Percentiles rank a stretch among this genome's conserved stretches.
phyloP scores from a whole-genome alignment of 1,140 invertebrate genomes.

The Charaxes varanes region DNA sequence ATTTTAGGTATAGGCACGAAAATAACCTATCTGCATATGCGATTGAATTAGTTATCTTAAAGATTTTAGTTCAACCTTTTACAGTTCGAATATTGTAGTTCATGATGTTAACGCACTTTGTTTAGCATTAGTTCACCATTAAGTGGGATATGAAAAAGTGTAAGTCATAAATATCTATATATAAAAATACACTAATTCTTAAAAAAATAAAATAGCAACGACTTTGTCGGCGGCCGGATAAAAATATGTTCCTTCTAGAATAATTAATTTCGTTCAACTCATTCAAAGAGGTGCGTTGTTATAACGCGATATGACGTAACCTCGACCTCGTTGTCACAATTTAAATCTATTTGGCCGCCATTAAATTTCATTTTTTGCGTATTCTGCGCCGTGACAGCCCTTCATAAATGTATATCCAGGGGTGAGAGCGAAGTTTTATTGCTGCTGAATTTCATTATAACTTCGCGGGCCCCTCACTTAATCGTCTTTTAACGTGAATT shows the following conservation, averaged over 20 bases:
- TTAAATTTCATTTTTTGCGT: constrained; percentile 26
- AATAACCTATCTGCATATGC: no score
- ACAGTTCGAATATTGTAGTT: no score
- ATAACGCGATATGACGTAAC: constrained; percentile 7
- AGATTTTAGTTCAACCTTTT: no score
- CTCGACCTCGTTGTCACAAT: constrained; percentile 22
- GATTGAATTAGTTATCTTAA: no score
- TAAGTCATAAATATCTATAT: no score
- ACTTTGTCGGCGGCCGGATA: no score
- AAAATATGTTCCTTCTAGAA: background rate
- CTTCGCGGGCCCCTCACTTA: constrained; percentile 49
- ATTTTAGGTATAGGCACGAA: no score
- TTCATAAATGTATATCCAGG: constrained; percentile 56
- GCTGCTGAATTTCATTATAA: constrained; percentile 73
- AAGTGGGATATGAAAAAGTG: no score
- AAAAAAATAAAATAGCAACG: no score
- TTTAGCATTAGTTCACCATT: no score
- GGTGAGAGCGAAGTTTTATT: constrained; percentile 70
- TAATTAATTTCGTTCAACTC: background rate
- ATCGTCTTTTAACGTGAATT: constrained; percentile 63
- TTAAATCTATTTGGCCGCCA: constrained; percentile 23
- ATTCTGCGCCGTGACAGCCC: constrained; percentile 30
- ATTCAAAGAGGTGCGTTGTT: background rate
- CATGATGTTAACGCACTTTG: no score
- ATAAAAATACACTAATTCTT: no score